Evolutionary conservation across 2,113 vertebrate genomes (phyloP).

Genomic region (Gobiocypris rarus): DNA sequence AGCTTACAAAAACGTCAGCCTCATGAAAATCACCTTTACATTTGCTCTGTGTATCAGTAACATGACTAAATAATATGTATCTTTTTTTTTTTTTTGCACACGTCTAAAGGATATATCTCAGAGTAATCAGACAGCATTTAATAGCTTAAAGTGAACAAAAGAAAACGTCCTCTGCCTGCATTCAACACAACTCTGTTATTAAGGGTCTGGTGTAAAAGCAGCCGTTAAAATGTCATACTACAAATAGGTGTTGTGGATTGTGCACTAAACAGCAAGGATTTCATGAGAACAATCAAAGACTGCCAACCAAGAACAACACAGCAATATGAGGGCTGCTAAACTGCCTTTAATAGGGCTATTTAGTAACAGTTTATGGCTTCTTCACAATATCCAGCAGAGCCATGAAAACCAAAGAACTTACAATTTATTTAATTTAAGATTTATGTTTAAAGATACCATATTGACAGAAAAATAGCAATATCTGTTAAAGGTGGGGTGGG

Average conservation of each 20-base stretch:
- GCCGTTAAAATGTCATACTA: constrained; percentile 44
- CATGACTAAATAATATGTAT: constrained; percentile 5
- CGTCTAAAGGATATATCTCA: not conserved
- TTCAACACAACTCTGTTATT: constrained; percentile 28
- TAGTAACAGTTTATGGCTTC: not conserved
- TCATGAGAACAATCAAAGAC: constrained; percentile 24
- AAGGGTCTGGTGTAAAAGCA: not conserved
- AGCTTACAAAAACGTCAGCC: not conserved
- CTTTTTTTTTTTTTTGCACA: not conserved
- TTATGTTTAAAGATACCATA: not conserved
- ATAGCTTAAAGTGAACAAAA: constrained; percentile 34
- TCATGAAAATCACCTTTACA: not conserved
- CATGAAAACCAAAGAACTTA: not conserved
- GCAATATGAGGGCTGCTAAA: constrained; percentile 23
- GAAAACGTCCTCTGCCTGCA: constrained; percentile 2
- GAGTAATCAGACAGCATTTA: not conserved
- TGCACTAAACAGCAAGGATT: constrained; percentile 41
- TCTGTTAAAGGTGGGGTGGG: too few relatives aligned
- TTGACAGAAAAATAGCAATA: too few relatives aligned
- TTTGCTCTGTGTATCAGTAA: not conserved
- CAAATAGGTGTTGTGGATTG: constrained; percentile 36
- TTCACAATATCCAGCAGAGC: not conserved
- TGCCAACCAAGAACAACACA: constrained; percentile 8
- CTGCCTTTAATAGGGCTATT: constrained; percentile 28
- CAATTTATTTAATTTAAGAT: not conserved